Evolutionary conservation across 1,140 invertebrate genomes (phyloP).

Genomic region (Sitophilus oryzae): DNA sequence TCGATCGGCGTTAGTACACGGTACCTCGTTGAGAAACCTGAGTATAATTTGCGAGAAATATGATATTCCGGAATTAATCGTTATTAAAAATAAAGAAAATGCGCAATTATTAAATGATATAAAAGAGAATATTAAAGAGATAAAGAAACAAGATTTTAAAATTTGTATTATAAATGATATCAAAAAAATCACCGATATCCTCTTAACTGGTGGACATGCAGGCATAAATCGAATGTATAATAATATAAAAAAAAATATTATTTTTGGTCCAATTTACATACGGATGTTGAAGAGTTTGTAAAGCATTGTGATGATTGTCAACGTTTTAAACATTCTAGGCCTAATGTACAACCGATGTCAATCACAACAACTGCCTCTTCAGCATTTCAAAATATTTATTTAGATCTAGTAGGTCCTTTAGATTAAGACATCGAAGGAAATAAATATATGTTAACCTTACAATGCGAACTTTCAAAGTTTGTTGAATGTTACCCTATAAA

Average conservation of each 20-base stretch:
- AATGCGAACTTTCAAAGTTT: constrained; percentile 27
- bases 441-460: constrained; percentile 22
- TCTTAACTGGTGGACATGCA: constrained; percentile 25
- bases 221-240: constrained; percentile 27
- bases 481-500: constrained; percentile 22
- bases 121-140: background rate
- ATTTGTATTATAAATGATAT: constrained; percentile 9
- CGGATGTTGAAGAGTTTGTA: constrained; percentile 24
- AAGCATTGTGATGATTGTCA: too few relatives aligned
- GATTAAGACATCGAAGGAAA: constrained; percentile 22
- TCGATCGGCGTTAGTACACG: constrained; percentile 13
- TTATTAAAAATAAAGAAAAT: constrained; percentile 19
- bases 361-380: too few relatives aligned
- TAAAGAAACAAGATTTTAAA: constrained; percentile 6
- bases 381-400: too few relatives aligned
- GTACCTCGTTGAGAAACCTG: constrained; percentile 23
- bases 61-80: too few relatives aligned
- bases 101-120: constrained; percentile 7
- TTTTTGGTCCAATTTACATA: constrained; percentile 19
- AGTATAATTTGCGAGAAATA: constrained; percentile 14
- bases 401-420: constrained; percentile 28
- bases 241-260: constrained; percentile 30
- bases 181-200: constrained; percentile 15
- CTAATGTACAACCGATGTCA: constrained; percentile 18
- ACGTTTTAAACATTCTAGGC: too few relatives aligned